Conservation (phyloP, 2,888 invertebrate species). For the Frankliniella intonsa region DNA sequence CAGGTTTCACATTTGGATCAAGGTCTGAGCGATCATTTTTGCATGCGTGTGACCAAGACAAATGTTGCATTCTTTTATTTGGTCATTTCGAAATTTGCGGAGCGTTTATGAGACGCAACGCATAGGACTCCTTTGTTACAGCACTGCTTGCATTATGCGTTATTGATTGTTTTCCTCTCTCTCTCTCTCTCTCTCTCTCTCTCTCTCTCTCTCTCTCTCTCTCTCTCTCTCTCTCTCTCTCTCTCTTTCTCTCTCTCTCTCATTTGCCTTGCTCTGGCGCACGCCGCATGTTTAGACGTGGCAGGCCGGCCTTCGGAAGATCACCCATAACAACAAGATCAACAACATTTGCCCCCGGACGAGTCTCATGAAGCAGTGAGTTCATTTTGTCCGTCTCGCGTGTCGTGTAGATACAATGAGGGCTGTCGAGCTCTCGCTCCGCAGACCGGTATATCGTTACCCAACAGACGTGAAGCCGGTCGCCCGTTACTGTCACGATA, state of each 20-base stretch:
- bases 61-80: no score
- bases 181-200: slow-evolving; percentile 34
- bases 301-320: slow-evolving; percentile 81
- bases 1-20: no score
- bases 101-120: no score
- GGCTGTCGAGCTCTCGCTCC: no score
- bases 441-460: no score
- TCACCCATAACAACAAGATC: slow-evolving; percentile 95
- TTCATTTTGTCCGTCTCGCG: slow-evolving; percentile 42
- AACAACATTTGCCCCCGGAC: slow-evolving; percentile 94
- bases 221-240: slow-evolving; percentile 45
- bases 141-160: slow-evolving; percentile 8
- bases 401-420: no score
- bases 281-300: slow-evolving; percentile 65
- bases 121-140: no score
- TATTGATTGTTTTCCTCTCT: slow-evolving; percentile 33
- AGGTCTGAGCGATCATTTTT: no score
- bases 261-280: slow-evolving; percentile 45
- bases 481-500: no score
- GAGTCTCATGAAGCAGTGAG: slow-evolving; percentile 98
- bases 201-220: slow-evolving; percentile 40
- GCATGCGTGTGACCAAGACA: no score
- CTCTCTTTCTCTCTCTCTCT: slow-evolving; percentile 43
- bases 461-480: no score
- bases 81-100: no score